These are phyloP conservation scores for Priocnemis perturbator DNA, from an alignment of 2,888 invertebrate genomes.

Conservation along the genomic window DNA sequence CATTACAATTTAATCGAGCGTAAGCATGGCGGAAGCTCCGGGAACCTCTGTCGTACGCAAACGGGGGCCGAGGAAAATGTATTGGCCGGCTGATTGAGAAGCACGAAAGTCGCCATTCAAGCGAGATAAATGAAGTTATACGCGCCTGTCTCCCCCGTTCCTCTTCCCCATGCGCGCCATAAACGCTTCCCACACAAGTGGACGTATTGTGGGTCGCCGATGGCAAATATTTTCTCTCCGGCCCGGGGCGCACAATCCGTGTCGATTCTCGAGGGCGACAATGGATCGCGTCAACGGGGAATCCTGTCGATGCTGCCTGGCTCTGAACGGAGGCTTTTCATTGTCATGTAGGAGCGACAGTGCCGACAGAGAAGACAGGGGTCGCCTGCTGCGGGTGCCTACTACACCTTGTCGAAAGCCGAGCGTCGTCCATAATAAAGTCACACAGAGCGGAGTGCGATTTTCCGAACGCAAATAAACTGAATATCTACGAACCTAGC, in stretches of 20 bases:
- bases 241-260: slow-evolving; percentile 43
- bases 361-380: slow-evolving; percentile 5
- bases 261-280: slow-evolving; percentile 53
- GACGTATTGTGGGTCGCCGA: slow-evolving; percentile 38
- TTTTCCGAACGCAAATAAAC: no score
- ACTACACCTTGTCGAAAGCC: not conserved
- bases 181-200: slow-evolving; percentile 48
- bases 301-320: slow-evolving; percentile 49
- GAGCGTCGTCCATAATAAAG: no score
- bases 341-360: slow-evolving; percentile 21
- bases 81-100: slow-evolving; percentile 22
- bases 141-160: not conserved
- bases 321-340: slow-evolving; percentile 26
- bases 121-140: slow-evolving; percentile 43
- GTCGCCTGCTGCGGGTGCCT: slow-evolving; percentile 7
- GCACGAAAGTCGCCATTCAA: slow-evolving; percentile 32
- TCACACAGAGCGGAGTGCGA: no score
- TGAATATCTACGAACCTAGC: no score
- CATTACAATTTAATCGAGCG: slow-evolving; percentile 37
- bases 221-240: slow-evolving; percentile 54
- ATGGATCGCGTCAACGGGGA: slow-evolving; percentile 58
- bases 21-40: slow-evolving; percentile 13
- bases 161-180: slow-evolving; percentile 20
- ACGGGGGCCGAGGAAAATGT: not conserved
- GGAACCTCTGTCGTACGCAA: not conserved